A percentile compares a stretch with the other conserved stretches of the same genome.
phyloP scores from a whole-genome alignment of 35 echinoderm and acorn worm genomes.

The Amphiura filiformis region DNA sequence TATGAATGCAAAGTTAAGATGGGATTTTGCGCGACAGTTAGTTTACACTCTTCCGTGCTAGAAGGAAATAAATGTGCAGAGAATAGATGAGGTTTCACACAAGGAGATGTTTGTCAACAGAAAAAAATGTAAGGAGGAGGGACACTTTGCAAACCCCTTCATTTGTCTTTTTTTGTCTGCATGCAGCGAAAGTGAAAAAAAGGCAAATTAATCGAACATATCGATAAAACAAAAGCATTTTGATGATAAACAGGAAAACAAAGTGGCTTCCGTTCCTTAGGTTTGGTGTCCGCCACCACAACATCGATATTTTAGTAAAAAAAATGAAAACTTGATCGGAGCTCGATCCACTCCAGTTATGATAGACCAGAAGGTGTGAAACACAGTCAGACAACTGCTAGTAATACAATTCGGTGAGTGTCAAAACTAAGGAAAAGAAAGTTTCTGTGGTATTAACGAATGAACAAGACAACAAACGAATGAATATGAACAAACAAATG shows the following conservation, averaged over 20 bases:
- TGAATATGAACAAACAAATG: slow-evolving; percentile 15
- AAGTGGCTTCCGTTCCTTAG: background rate
- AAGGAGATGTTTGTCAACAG: background rate
- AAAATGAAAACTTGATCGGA: background rate
- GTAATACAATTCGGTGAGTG: slow-evolving; percentile 4
- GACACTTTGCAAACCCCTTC: background rate
- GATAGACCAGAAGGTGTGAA: background rate
- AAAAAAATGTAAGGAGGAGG: background rate
- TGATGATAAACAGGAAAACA: background rate
- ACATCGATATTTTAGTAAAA: background rate
- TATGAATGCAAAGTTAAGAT: background rate
- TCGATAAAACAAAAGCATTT: background rate
- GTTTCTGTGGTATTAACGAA: slow-evolving; percentile 1
- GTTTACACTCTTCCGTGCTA: background rate
- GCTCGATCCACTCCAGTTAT: background rate
- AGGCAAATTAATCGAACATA: background rate
- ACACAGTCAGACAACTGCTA: background rate
- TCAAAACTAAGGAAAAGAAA: background rate
- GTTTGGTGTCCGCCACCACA: background rate
- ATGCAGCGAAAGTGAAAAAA: slow-evolving; percentile 2
- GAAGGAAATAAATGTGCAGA: background rate
- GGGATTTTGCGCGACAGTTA: background rate
- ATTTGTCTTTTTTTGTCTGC: background rate
- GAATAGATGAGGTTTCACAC: background rate
- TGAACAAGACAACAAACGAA: background rate